Evolutionary conservation across 1,140 invertebrate genomes (phyloP), one percentile per base, ranked within the genome.

Genomic region (Drosophila setifemur): DNA sequence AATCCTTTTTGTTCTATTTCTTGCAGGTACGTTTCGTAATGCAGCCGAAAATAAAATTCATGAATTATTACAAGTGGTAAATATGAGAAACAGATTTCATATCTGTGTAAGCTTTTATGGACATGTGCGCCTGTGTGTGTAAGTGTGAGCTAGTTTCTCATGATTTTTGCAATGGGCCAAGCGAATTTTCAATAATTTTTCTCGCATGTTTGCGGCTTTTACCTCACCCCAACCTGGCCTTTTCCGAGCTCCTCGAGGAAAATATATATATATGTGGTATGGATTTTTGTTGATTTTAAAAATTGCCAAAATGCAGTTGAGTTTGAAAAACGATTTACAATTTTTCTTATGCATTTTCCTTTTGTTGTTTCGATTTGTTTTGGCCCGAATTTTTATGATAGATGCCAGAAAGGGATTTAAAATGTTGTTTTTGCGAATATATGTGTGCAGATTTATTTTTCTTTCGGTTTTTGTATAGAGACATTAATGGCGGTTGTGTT

Each of bases 1-100:
- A 58, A 23, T 2, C 11, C 40, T 42, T 55, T 12, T 11, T 5
- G 31, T 28, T 58, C 28, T 12, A 4, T 40, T 25, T 48, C 16
- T 79, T 81, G 29, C 76, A 81, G 76, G 76, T 81, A 81, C 39
- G 61, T 74, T 64, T 66, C 49, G 44, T 48, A 66, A 74, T 55
- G 48, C 53, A 47, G 39, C 28, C 60, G 45, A 72, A 72, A 37
- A 68, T 60, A 61, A 61, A 71, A 42, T 39, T 29, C 25, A 40
- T 58, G 53, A 63, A 39, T 50, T 64, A 39, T 69, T 54, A 44
- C 33, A 54, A 61, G 33, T 64, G 76, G 76, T 81, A 79, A 73
- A 72, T 64, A 81, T 47, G 19, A 35, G 37, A 33, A 43, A 58
- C 14, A 40, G 23, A 71, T 71, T 35, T 49, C 29, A 21, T 40